Percentiles rank a stretch among this genome's conserved stretches.
Conservation (phyloP, 2,888 invertebrate species). For the Theristus sp. region DNA sequence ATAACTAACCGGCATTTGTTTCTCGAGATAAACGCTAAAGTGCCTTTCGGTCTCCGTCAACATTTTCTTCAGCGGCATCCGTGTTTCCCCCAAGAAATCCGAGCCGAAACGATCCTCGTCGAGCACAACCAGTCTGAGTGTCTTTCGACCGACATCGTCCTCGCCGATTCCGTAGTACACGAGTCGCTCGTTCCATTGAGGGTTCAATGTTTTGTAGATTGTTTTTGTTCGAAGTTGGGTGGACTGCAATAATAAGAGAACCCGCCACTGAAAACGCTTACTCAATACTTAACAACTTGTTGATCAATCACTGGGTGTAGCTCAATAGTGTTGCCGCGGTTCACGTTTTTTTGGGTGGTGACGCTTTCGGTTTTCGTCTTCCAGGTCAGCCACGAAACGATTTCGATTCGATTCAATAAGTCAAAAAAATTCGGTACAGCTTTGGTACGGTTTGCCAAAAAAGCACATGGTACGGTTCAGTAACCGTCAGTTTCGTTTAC, state of each 20-base stretch:
- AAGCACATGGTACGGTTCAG: no score
- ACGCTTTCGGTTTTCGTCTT: no score
- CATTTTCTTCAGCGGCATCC: conserved; percentile 44
- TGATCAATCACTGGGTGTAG: no score
- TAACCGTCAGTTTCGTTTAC: no score
- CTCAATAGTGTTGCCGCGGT: no score
- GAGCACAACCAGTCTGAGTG: conserved; percentile 22
- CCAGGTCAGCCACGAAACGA: no score
- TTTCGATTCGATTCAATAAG: no score
- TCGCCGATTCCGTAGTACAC: conserved; percentile 76
- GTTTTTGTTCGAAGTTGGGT: conserved; percentile 60
- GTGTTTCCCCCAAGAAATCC: conserved; percentile 55
- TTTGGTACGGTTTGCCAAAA: neutral
- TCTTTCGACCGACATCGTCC: conserved; percentile 55
- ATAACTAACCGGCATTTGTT: conserved; percentile 36
- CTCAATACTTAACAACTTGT: neutral
- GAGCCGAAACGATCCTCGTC: conserved; percentile 74
- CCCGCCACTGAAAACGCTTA: no score
- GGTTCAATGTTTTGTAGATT: conserved; percentile 73
- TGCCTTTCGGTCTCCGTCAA: conserved; percentile 33
- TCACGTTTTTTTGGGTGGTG: no score
- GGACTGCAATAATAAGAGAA: no score
- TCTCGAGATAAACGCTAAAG: conserved; percentile 42
- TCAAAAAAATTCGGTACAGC: no score
- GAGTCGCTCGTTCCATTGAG: conserved; percentile 78